Evolutionary conservation across 2,113 vertebrate species (phyloP), one percentile per base, ranked within the genome.

Genomic region (Eublepharis macularius): DNA sequence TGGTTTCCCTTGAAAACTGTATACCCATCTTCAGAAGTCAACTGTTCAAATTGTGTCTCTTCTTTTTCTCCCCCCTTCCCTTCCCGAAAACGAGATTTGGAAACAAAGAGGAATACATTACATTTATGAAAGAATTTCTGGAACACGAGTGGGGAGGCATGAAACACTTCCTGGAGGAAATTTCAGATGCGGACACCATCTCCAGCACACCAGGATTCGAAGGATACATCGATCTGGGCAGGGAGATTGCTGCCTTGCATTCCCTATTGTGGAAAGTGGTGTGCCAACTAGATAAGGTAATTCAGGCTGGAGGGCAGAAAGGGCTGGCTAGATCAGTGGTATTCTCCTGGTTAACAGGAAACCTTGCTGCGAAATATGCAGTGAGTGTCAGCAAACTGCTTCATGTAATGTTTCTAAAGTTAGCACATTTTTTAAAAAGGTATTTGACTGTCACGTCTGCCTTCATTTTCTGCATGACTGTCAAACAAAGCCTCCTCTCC

Each of bases 81-180:
- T 57, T 63, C 86, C 45, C 85, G 19, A 78, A 90, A n/a, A n/a
- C n/a, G n/a, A 99, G 98, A 94, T 99, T 99, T 89, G 98, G 98
- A 21, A 98, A 98, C 94, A 99, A 99, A 93, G 98, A 99, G 85
- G 98, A 99, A 91, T 99, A 99, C 91, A 99, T 99, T 98, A 96
- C 98, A 69, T 99, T 99, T 91, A 99, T 99, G 98, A 99, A 99
- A 75, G 98, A 98, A 92, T 99, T 99, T 91, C 92, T 99, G 95
- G 98, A 99, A 89, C 98, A 98, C 0, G 98, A 99, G 89, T 99
- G 98, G 98, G 97, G 97, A 51, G 97, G 98, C 89, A 99, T 99
- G 98, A 98, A 98, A 91, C 97, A 98, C 80, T 99, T 99, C 94
- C 97, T 99, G 89, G 89, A 97, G 21, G 98, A 99, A 94, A 98